Evolutionary conservation across 2,113 vertebrate genomes (phyloP), one percentile per base, ranked within the genome.

Genomic region (Entosphenus tridentatus): DNA sequence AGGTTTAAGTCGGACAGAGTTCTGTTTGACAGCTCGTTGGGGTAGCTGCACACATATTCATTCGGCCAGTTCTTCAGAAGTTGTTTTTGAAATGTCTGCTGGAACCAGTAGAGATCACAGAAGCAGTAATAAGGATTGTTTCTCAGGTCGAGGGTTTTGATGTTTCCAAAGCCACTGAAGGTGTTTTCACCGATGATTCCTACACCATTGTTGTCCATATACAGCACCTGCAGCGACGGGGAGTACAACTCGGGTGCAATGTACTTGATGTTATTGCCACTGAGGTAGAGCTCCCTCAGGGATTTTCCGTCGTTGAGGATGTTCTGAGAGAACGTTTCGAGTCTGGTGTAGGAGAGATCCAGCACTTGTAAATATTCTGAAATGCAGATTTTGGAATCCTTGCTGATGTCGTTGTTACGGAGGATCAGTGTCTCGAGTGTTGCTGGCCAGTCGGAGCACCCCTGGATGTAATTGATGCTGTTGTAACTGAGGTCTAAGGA

Each of bases 81-180:
- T 65, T 65, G n/a, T 21, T 65, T 65, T 16, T 65, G 10, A 65
- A 65, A 65, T n/a, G 62, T 11, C n/a, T n/a, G n/a, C 21, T 21
- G 62, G 62, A 65, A 65, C 62, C 62, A 65, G 21, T 65, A 65
- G 62, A 65, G 62, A n/a, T 65, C 62, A 65, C 62, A 65, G 10
- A 21, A 16, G 10, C 62, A 65, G 62, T 16, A 21, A 21, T 65
- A 65, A 2, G 62, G 62, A 21, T 65, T 65, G 62, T 65, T 16
- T 21, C 62, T 10, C 62, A 65, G 5, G 39, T 39, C 4, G 39
- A 65, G 21, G 62, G 62, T 16, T n/a, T 11, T 9, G 10, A 65
- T n/a, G 62, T 65, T 65, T 21, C 3, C 21, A 16, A 65, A 9
- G 62, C 62, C 62, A 2, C 62, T 65, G 21, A 65, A 65, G n/a